phyloP scores from a whole-genome alignment of 1,140 invertebrate genomes.

The Drosophila melanica region DNA sequence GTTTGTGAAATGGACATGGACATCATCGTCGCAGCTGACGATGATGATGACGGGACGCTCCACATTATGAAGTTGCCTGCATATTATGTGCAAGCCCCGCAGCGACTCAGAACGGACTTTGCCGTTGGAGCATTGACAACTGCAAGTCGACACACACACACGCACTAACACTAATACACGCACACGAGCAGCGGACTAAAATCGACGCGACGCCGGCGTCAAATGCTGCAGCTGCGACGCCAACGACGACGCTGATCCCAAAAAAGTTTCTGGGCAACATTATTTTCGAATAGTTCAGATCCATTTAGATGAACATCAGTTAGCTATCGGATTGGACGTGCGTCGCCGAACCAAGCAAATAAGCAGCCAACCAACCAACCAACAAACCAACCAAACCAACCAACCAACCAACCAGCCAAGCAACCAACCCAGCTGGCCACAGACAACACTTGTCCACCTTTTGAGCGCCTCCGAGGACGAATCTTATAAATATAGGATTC shows the following conservation, averaged over 20 bases:
- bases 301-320: constrained; percentile 84
- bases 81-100: constrained; percentile 76
- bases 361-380: constrained; percentile 11
- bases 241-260: constrained; percentile 65
- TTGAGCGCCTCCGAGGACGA: not conserved
- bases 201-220: constrained; percentile 29
- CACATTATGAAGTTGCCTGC: constrained; percentile 71
- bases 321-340: constrained; percentile 84
- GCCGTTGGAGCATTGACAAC: constrained; percentile 73
- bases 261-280: constrained; percentile 82
- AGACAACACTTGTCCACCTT: not conserved
- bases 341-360: constrained; percentile 38
- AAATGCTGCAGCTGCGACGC: constrained; percentile 39
- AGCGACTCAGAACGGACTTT: constrained; percentile 77
- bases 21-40: constrained; percentile 36
- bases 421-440: constrained; percentile 16
- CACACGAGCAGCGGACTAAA: constrained; percentile 18
- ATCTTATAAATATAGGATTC: constrained; percentile 3
- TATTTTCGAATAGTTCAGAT: constrained; percentile 83
- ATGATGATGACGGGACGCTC: constrained; percentile 29
- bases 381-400: constrained; percentile 19
- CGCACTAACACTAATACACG: constrained; percentile 20
- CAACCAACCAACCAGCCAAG: constrained; percentile 19
- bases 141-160: constrained; percentile 42
- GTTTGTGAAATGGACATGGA: constrained; percentile 25